phyloP scores from a whole-genome alignment of 1,140 invertebrate genomes.

The Saccostrea echinata region DNA sequence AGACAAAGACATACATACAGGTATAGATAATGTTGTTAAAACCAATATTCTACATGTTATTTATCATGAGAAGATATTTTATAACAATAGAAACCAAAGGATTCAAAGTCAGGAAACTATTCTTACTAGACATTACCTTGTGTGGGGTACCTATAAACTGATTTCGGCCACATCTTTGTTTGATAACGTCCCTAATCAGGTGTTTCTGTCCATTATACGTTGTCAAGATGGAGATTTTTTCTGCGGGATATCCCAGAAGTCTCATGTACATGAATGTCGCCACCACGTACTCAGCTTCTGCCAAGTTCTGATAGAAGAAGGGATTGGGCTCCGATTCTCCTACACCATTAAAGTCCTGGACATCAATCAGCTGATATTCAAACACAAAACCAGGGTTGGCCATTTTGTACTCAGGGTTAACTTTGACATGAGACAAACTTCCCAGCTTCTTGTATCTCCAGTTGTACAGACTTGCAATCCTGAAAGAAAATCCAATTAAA shows the following conservation, averaged over 20 bases:
- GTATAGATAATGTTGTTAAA: too few species aligned
- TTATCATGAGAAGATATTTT: too few species aligned
- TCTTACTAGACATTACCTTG: slow-evolving; percentile 85
- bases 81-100: too few species aligned
- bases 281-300: slow-evolving; percentile 99
- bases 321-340: slow-evolving; percentile 99
- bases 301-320: slow-evolving; percentile 99
- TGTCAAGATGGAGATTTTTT: slow-evolving; percentile 99
- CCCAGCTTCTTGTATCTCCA: slow-evolving; percentile 98
- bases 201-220: slow-evolving; percentile 99
- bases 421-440: slow-evolving; percentile 93
- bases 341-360: slow-evolving; percentile 97
- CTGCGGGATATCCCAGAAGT: slow-evolving; percentile 96
- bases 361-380: slow-evolving; percentile 98
- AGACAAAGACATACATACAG: too few species aligned
- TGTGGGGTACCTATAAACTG: slow-evolving; percentile 97
- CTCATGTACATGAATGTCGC: slow-evolving; percentile 99
- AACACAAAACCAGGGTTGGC: slow-evolving; percentile 95
- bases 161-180: slow-evolving; percentile 96
- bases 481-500: slow-evolving; percentile 73
- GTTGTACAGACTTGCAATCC: slow-evolving; percentile 96
- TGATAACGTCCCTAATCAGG: slow-evolving; percentile 96
- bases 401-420: slow-evolving; percentile 89
- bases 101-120: too few species aligned
- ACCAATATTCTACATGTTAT: too few species aligned